Percentiles rank a stretch among this genome's conserved stretches.
Evolutionary conservation across 2,888 invertebrate genomes (phyloP).

Genomic region (Thumatha senex): DNA sequence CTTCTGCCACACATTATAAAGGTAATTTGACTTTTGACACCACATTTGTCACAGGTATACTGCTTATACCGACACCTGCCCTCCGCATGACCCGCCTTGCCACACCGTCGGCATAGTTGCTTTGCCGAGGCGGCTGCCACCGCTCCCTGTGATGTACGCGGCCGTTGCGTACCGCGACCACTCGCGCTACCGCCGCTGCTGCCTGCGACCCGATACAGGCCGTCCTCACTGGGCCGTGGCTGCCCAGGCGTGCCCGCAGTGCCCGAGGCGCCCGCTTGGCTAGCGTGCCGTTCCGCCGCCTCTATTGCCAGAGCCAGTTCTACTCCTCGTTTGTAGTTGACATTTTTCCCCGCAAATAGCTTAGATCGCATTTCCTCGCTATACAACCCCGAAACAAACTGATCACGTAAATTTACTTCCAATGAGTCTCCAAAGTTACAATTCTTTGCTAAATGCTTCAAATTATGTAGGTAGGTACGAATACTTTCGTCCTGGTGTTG

Average conservation of each 20-base stretch:
- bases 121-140: background rate
- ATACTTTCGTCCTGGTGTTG: constrained; percentile 27
- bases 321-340: constrained; percentile 32
- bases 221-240: too few relatives aligned
- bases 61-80: constrained; percentile 9
- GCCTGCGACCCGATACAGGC: too few relatives aligned
- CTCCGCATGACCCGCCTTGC: background rate
- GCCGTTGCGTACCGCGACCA: background rate
- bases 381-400: constrained; percentile 22
- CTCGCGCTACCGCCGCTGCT: background rate
- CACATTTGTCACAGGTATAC: constrained; percentile 9
- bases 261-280: background rate
- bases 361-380: constrained; percentile 32
- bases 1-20: background rate
- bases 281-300: constrained; percentile 8
- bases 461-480: constrained; percentile 20
- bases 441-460: background rate
- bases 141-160: background rate
- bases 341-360: constrained; percentile 31
- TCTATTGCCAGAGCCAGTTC: constrained; percentile 16
- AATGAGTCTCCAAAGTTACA: constrained; percentile 27
- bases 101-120: background rate
- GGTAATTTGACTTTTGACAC: constrained; percentile 4
- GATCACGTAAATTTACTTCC: too few relatives aligned
- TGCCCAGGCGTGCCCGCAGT: background rate